These are phyloP conservation scores for Prunella fulvescens DNA, from an alignment of 2,113 vertebrate genomes.

Conservation along the genomic window DNA sequence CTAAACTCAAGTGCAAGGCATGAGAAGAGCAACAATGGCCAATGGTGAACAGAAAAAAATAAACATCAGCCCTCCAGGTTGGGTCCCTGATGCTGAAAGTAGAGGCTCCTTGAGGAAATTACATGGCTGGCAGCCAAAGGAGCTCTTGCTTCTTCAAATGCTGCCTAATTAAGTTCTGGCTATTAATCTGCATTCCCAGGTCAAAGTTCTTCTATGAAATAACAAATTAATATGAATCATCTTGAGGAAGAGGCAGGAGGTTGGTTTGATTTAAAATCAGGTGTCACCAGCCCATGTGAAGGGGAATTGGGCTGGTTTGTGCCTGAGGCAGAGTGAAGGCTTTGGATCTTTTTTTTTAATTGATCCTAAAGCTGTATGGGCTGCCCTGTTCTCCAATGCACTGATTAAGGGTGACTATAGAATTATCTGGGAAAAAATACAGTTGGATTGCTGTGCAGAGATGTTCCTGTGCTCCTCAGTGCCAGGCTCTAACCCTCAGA, in stretches of 20 bases:
- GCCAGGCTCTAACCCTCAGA: neutral
- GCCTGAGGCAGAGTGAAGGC: neutral
- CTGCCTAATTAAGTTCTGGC: conserved; percentile 53
- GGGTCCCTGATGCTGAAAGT: neutral
- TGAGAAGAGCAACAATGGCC: neutral
- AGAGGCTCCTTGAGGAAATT: neutral
- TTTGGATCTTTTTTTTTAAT: neutral
- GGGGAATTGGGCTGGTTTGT: neutral
- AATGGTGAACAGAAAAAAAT: neutral
- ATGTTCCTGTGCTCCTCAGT: neutral
- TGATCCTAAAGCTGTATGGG: neutral
- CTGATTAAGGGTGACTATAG: neutral
- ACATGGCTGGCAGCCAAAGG: conserved; percentile 43
- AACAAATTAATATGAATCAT: neutral
- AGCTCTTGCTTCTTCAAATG: conserved; percentile 26
- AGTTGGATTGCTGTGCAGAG: neutral
- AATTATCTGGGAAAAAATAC: neutral
- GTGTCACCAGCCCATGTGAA: neutral
- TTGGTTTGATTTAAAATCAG: neutral
- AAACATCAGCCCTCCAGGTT: neutral
- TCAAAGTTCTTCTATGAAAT: conserved; percentile 13
- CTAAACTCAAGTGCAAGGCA: neutral
- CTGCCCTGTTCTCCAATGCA: neutral
- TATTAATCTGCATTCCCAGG: conserved; percentile 25
- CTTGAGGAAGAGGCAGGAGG: neutral